Conservation (phyloP, 2,113 vertebrate species). For the Camelus bactrianus region DNA sequence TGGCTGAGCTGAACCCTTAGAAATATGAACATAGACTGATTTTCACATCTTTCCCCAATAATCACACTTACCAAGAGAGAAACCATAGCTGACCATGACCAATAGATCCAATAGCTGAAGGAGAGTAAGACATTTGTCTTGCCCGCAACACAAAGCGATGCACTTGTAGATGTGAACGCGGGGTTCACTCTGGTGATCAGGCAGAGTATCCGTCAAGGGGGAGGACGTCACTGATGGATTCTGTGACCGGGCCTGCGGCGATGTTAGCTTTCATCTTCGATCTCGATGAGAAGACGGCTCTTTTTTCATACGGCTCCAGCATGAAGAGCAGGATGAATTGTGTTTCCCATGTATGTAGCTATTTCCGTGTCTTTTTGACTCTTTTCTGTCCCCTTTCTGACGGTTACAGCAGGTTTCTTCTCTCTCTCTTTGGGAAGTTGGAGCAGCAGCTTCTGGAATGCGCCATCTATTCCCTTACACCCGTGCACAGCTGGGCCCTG, state of each 20-base stretch:
- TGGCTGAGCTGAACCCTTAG: neutral
- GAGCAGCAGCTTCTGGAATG: neutral
- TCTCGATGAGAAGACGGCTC: neutral
- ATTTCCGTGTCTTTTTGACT: neutral
- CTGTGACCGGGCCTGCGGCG: neutral
- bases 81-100: conserved; percentile 54
- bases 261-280: neutral
- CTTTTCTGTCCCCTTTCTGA: neutral
- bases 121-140: conserved; percentile 58
- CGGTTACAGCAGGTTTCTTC: neutral
- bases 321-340: neutral
- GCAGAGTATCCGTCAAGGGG: neutral
- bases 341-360: neutral
- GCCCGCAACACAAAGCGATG: neutral
- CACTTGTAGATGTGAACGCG: neutral
- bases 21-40: conserved; percentile 22
- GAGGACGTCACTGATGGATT: neutral
- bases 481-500: neutral
- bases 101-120: conserved; percentile 46
- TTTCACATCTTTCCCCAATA: conserved; percentile 67
- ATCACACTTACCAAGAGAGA: conserved; percentile 37
- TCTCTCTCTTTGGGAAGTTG: neutral
- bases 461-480: neutral
- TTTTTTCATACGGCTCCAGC: neutral
- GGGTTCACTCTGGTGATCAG: neutral